Evolutionary conservation across 2,113 vertebrate species (phyloP).

Genomic region (Bufo bufo): DNA sequence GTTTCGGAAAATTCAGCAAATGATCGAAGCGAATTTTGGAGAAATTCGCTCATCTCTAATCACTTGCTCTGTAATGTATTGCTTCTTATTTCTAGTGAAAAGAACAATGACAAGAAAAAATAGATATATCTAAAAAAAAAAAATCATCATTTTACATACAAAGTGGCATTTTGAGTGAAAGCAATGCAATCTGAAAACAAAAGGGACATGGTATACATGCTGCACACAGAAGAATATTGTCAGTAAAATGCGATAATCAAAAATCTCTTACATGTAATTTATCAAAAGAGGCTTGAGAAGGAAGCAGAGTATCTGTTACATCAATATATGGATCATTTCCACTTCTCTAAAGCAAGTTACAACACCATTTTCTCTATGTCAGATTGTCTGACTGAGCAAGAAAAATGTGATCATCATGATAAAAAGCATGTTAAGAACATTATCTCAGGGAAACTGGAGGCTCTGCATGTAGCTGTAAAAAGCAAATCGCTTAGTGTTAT

Average conservation of each 20-base stretch:
- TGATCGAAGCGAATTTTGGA: too few relatives aligned
- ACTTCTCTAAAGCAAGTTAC: slow-evolving; percentile 27
- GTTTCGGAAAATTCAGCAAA: too few relatives aligned
- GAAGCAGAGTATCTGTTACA: slow-evolving; percentile 37
- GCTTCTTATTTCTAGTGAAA: too few relatives aligned
- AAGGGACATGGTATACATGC: background rate
- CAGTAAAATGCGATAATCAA: slow-evolving; percentile 14
- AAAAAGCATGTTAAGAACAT: slow-evolving; percentile 36
- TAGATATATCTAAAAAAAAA: too few relatives aligned
- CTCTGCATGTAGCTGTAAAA: background rate
- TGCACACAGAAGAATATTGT: background rate
- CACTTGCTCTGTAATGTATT: too few relatives aligned
- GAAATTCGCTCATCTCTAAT: too few relatives aligned
- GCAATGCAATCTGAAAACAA: background rate
- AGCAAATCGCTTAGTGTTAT: background rate
- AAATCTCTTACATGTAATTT: slow-evolving; percentile 22
- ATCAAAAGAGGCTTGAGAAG: slow-evolving; percentile 17
- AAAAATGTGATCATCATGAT: slow-evolving; percentile 36
- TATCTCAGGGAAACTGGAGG: background rate
- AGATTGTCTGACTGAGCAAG: slow-evolving; percentile 17
- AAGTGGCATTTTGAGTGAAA: too few relatives aligned
- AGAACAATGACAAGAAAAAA: too few relatives aligned
- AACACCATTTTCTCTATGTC: slow-evolving; percentile 26
- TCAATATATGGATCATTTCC: slow-evolving; percentile 40
- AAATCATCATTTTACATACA: too few relatives aligned